Percentiles rank a stretch among this genome's conserved stretches.
Conservation (phyloP, 2,888 invertebrate genomes). For the Dasypogon diadema region DNA sequence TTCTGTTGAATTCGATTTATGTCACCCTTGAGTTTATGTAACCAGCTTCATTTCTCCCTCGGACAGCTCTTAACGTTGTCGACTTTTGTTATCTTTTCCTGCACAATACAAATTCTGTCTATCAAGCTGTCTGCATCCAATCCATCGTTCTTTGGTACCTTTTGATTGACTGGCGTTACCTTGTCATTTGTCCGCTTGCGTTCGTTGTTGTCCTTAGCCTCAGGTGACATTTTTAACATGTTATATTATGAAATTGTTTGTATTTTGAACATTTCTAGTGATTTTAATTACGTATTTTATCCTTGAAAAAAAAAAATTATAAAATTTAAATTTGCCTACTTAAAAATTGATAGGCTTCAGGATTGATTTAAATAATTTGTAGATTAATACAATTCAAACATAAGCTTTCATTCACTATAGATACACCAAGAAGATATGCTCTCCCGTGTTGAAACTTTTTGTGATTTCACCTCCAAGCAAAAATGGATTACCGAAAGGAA, state of each 20-base stretch:
- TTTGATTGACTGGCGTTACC: conserved; percentile 48
- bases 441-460: conserved; percentile 8
- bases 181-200: conserved; percentile 36
- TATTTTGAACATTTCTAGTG: not conserved
- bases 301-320: too few species aligned
- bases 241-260: not conserved
- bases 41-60: conserved; percentile 16
- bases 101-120: conserved; percentile 26
- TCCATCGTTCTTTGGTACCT: conserved; percentile 18
- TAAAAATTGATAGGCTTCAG: too few species aligned
- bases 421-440: not conserved
- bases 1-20: conserved; percentile 54
- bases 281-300: too few species aligned
- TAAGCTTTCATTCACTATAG: not conserved
- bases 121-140: conserved; percentile 29
- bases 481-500: not conserved
- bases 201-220: not conserved
- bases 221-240: conserved; percentile 28
- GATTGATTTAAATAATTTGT: too few species aligned
- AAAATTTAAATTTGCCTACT: too few species aligned
- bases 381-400: too few species aligned
- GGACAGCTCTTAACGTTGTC: not conserved
- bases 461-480: not conserved
- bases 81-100: conserved; percentile 36
- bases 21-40: conserved; percentile 49